Base-by-base conservation (phyloP, 2,113 vertebrate genomes). In the Anarhynchus alexandrinus region DNA sequence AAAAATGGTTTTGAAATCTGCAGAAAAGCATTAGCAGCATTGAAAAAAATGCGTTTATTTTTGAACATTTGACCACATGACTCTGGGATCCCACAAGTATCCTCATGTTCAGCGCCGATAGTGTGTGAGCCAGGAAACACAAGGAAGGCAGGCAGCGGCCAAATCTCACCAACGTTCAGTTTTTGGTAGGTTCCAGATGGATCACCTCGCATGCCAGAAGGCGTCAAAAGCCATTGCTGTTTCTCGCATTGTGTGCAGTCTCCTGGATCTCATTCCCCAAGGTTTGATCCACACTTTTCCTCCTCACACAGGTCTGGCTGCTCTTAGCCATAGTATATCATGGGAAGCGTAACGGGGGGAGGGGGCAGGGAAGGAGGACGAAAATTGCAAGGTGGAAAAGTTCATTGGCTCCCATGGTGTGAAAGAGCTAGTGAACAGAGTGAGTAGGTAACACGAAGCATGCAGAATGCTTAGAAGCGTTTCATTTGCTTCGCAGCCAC, bases 1-100 rank as follows among this genome's bases (percentile, higher is more conserved):
- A 93, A 96, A 96, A 97, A 94, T 69, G 61, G 89, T 52, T 97
- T 97, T 92, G 95, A 96, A 97, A 96, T 92, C 87, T 86, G 87
- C 84, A 92, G 87, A 96, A 97, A 97, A 90, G 49, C 93, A 95
- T 96, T 96, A 98, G 87, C 82, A 87, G 84, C 92, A 82, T 70
- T 96, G 86, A 70, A 22, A 88, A 96, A 92, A 97, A 93, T 34
- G 81, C 25, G 15, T 88, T 97, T 96, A 84, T 95, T 97, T 97
- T 95, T 90, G 36, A 96, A 84, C 72, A 82, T 82, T 96, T 92
- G 80, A 82, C 91, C 95, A 86, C 59, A 45, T 34, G 80, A 85
- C 57, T 88, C 49, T 32, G 51, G 54, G 61, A 89, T 92, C 76
- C 40, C 61, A 65, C 36, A 87, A 85, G 78, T 86, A 86, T 87